Evolutionary conservation across 2,797 vertebrate species (phyloP), one percentile per base, ranked within the genome.

Genomic region (Coregonus sp.): DNA sequence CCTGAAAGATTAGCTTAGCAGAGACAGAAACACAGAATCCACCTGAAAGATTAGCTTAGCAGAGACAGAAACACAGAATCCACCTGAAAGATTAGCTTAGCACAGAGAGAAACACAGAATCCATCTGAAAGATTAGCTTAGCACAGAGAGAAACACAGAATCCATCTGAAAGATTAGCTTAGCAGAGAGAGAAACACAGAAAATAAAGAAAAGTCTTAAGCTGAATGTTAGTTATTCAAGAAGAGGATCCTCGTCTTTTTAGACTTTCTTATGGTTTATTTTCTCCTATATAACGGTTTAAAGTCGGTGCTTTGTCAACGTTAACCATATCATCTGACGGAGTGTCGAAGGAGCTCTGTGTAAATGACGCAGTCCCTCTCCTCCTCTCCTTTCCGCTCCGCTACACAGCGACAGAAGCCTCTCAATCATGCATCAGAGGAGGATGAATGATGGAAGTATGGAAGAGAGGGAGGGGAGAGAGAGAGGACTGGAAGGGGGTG

Each of bases 391-490:
- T 4, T 40, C 1, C 37, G 1, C 37, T 9, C 7, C 5, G 50
- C 50, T 69, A 35, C 15, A 16, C 2, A 51, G 2, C 16, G 29
- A 73, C 71, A n/a, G 71, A 33, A 20, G 31, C 29, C 86, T 90
- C 91, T 92, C 92, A 92, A 93, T 93, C 91, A 92, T 93, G 89
- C 86, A 93, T 93, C 92, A 91, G 88, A 56, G 31, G 71, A 35
- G 35, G 16, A 74, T 79, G 33, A 79, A 70, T 71, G 74, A 82
- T 81, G 70, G 66, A 70, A 73, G 29, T 18, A 52, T 4, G 11
- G 14, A 54, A 54, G 51, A 54, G 52, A 54, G 15, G 51, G 6
- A 40, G 7, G 37, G 37, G 2, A 40, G 37, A 40, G 37, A 40
- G 37, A 37, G 1, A 37, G 35, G 35, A 37, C 35, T 1, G 4